These are phyloP conservation scores for Perodicticus potto DNA, from an alignment of 2,797 vertebrate genomes.

Conservation along the genomic window DNA sequence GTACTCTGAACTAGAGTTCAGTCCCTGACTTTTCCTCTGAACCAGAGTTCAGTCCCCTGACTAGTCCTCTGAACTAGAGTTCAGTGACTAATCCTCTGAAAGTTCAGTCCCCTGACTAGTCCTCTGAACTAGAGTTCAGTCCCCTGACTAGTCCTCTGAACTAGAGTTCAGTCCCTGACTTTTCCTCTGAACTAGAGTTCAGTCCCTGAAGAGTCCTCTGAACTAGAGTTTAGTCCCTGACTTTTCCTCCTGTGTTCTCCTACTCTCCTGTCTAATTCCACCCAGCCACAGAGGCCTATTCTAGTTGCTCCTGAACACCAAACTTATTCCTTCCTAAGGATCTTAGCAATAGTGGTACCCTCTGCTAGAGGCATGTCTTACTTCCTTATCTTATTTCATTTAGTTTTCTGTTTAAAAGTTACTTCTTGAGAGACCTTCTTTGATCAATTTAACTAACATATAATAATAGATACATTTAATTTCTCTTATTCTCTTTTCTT, in stretches of 20 bases:
- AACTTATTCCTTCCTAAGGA: background rate
- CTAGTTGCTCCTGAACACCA: conserved; percentile 7
- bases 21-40: too few relatives aligned
- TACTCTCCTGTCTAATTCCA: background rate
- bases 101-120: too few relatives aligned
- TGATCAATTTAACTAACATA: background rate
- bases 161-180: too few relatives aligned
- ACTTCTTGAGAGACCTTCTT: conserved; percentile 19
- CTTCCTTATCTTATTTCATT: background rate
- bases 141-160: too few relatives aligned
- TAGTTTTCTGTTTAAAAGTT: conserved; percentile 26
- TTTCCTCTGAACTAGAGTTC: too few relatives aligned
- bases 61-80: too few relatives aligned
- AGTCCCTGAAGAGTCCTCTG: too few relatives aligned
- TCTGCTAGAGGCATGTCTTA: background rate
- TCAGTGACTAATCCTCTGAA: too few relatives aligned
- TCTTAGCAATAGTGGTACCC: background rate
- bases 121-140: too few relatives aligned
- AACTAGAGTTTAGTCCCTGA: background rate
- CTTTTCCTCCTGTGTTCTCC: too few relatives aligned
- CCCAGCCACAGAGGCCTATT: background rate
- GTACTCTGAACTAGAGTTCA: too few relatives aligned
- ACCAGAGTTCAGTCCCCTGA: too few relatives aligned
- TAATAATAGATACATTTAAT: background rate
- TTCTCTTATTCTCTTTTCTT: background rate